phyloP scores from a whole-genome alignment of 1,140 invertebrate genomes.

The Drosophila persimilis region DNA sequence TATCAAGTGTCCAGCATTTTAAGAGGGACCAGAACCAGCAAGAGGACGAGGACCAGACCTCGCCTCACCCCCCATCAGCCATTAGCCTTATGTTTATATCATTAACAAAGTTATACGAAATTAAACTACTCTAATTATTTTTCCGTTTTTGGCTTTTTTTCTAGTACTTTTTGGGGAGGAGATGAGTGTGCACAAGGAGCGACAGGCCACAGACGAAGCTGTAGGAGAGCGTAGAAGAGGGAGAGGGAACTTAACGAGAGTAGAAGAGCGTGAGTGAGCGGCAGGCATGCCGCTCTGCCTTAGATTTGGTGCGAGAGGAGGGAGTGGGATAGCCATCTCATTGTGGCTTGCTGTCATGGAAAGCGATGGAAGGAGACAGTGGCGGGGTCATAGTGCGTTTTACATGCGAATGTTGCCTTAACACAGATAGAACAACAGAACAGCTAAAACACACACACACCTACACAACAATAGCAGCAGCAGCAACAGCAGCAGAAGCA shows the following conservation, averaged over 20 bases:
- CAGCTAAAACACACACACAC: too few species aligned
- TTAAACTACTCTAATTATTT: constrained; percentile 54
- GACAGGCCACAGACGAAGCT: too few species aligned
- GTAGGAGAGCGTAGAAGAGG: too few species aligned
- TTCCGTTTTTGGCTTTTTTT: constrained; percentile 5
- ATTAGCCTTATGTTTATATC: constrained; percentile 53
- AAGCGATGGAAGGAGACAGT: background rate
- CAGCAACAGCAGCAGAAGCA: background rate
- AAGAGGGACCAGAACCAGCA: background rate
- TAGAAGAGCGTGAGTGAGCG: too few species aligned
- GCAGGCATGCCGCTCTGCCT: too few species aligned
- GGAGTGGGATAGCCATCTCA: constrained; percentile 13
- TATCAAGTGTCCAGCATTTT: constrained; percentile 24
- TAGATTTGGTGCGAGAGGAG: too few species aligned
- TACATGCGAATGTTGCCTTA: constrained; percentile 40
- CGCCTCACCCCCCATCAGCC: constrained; percentile 1
- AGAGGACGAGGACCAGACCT: too few species aligned
- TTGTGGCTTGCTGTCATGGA: constrained; percentile 12
- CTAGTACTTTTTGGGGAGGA: background rate
- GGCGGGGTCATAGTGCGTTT: constrained; percentile 20
- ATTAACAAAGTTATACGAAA: constrained; percentile 50
- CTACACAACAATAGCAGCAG: too few species aligned
- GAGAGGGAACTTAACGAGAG: too few species aligned
- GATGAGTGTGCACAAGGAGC: background rate
- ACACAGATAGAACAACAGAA: constrained; percentile 17